These are phyloP conservation scores for Opisthograptis luteolata DNA, from an alignment of 2,888 invertebrate genomes.

Conservation along the genomic window DNA sequence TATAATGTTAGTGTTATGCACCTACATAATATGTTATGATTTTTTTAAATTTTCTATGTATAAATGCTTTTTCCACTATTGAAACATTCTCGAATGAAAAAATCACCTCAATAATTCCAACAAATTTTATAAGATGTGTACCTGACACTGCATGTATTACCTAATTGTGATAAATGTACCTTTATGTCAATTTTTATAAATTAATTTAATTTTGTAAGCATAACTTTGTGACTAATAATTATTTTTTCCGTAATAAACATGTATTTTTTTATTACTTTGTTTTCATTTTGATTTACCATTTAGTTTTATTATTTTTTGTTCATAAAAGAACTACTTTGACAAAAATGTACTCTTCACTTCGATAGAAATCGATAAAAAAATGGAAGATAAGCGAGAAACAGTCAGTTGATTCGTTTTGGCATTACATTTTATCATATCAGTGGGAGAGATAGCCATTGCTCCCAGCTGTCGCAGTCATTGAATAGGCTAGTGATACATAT, in stretches of 20 bases:
- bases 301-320: too few relatives aligned
- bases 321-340: too few relatives aligned
- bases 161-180: conserved; percentile 55
- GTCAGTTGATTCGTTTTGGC: too few relatives aligned
- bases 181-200: conserved; percentile 37
- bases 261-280: conserved; percentile 32
- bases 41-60: too few relatives aligned
- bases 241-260: conserved; percentile 44
- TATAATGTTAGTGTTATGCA: too few relatives aligned
- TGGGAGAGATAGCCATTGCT: neutral
- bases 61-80: too few relatives aligned
- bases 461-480: neutral
- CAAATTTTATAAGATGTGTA: conserved; percentile 28
- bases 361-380: too few relatives aligned
- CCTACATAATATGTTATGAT: too few relatives aligned
- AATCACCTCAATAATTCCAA: conserved; percentile 17
- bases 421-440: neutral
- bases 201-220: conserved; percentile 45
- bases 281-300: conserved; percentile 31
- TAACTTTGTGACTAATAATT: conserved; percentile 42
- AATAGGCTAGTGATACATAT: conserved; percentile 16
- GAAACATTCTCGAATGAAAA: conserved; percentile 7
- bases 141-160: conserved; percentile 44
- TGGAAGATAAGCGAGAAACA: too few relatives aligned
- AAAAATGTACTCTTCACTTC: too few relatives aligned